These are phyloP conservation scores for Heliconius cydno DNA, from an alignment of 2,888 invertebrate species.

Conservation along the genomic window DNA sequence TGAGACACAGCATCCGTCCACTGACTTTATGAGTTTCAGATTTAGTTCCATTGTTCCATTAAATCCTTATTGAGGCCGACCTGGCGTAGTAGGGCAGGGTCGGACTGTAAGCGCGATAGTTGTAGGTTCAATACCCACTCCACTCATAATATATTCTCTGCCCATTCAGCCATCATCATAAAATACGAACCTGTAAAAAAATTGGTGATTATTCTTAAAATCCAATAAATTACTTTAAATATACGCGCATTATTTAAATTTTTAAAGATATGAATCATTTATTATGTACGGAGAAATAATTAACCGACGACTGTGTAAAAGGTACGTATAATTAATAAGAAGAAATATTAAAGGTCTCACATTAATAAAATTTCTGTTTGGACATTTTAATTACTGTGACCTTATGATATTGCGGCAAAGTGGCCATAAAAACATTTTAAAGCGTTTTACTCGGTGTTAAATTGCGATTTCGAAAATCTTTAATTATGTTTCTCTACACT, in stretches of 20 bases:
- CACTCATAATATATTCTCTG: too few relatives aligned
- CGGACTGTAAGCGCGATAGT: too few relatives aligned
- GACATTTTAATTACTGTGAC: slow-evolving; percentile 75
- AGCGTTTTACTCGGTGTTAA: slow-evolving; percentile 65
- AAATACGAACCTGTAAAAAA: neutral
- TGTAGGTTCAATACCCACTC: too few relatives aligned
- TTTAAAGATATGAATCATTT: slow-evolving; percentile 41
- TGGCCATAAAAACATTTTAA: slow-evolving; percentile 68
- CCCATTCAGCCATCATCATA: neutral
- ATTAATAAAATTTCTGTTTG: slow-evolving; percentile 54
- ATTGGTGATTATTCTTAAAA: neutral
- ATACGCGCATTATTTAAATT: slow-evolving; percentile 18
- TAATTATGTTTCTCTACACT: slow-evolving; percentile 53
- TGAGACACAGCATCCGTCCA: too few relatives aligned
- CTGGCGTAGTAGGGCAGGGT: too few relatives aligned
- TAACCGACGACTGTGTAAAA: slow-evolving; percentile 38
- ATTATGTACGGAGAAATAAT: slow-evolving; percentile 42
- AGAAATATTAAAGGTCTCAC: slow-evolving; percentile 48
- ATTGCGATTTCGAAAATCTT: slow-evolving; percentile 60
- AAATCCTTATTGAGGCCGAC: too few relatives aligned
- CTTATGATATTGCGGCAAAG: slow-evolving; percentile 69
- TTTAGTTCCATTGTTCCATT: too few relatives aligned
- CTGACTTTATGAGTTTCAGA: too few relatives aligned
- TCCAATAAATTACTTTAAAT: neutral
- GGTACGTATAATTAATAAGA: slow-evolving; percentile 49